A percentile compares a stretch with the other conserved stretches of the same genome.
Conservation (phyloP, 2,113 vertebrate species). For the Catharus minimus region DNA sequence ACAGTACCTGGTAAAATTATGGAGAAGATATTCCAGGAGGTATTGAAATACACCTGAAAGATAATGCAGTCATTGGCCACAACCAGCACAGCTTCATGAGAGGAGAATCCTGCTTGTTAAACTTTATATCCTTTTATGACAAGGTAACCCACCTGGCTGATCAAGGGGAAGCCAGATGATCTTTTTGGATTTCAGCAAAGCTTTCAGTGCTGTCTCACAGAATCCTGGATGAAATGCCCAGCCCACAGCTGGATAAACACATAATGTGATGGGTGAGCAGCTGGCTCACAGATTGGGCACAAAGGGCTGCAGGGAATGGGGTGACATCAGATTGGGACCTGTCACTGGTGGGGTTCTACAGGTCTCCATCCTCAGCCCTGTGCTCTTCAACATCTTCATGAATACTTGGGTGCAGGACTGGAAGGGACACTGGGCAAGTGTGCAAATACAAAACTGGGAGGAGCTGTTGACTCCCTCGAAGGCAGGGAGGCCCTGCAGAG, state of each 20-base stretch:
- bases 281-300: background rate
- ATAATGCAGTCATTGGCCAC: background rate
- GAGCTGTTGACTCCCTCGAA: rapidly evolving
- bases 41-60: background rate
- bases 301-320: background rate
- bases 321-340: background rate
- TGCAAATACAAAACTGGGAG: background rate
- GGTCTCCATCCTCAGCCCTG: background rate
- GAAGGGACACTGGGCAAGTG: background rate
- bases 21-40: background rate
- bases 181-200: background rate
- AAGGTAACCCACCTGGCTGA: background rate
- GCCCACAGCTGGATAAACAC: background rate
- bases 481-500: background rate
- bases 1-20: background rate
- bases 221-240: background rate
- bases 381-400: rapidly evolving
- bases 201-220: background rate
- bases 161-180: background rate
- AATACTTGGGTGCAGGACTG: background rate
- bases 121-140: background rate
- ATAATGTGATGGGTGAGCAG: background rate
- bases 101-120: background rate
- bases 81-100: background rate
- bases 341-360: background rate